A percentile compares a stretch with the other conserved stretches of the same genome.
Conservation (phyloP, 2,113 vertebrate species). For the Elaphurus davidianus region DNA sequence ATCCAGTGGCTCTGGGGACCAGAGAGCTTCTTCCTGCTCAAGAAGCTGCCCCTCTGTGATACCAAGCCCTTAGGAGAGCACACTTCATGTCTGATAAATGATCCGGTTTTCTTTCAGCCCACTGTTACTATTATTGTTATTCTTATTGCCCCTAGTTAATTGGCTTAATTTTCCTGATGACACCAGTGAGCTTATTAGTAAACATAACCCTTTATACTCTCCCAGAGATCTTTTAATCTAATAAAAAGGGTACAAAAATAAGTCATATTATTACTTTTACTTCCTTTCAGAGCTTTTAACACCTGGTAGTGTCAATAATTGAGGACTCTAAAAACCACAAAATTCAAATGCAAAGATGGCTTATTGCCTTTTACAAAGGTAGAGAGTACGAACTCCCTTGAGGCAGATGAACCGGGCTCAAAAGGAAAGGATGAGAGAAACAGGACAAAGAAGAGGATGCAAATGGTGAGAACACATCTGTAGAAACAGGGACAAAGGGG, state of each 20-base stretch:
- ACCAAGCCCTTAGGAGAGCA: slow-evolving; percentile 51
- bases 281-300: slow-evolving; percentile 25
- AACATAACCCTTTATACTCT: background rate
- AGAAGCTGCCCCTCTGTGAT: slow-evolving; percentile 43
- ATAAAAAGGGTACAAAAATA: background rate
- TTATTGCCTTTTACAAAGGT: background rate
- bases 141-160: slow-evolving; percentile 56
- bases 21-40: slow-evolving; percentile 39
- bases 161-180: slow-evolving; percentile 67
- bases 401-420: background rate
- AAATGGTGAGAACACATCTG: background rate
- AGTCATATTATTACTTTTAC: slow-evolving; percentile 40
- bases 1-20: slow-evolving; percentile 66
- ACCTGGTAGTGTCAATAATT: background rate
- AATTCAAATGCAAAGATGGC: slow-evolving; percentile 11
- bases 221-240: background rate
- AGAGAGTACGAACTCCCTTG: background rate
- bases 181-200: slow-evolving; percentile 56
- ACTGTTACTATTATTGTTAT: slow-evolving; percentile 38
- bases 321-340: slow-evolving; percentile 10
- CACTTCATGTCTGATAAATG: slow-evolving; percentile 67
- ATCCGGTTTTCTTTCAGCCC: slow-evolving; percentile 49
- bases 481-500: background rate
- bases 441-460: background rate
- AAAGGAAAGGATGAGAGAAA: background rate